These are phyloP conservation scores for Eospalax fontanierii DNA, from an alignment of 2,797 vertebrate species.

Conservation along the genomic window DNA sequence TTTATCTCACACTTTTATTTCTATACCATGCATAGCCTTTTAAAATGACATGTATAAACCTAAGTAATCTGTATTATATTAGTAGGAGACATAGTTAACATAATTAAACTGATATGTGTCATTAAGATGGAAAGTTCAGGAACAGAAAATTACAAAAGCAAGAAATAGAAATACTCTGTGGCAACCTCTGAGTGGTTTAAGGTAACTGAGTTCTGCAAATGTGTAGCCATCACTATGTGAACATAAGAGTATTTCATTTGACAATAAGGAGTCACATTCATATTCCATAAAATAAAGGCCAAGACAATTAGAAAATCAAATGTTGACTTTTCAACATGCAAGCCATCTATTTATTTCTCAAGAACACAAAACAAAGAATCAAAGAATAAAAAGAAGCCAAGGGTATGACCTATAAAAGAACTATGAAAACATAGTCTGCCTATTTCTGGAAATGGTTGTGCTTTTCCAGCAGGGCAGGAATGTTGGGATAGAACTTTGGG, in stretches of 20 bases:
- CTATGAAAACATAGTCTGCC: slow-evolving; percentile 36
- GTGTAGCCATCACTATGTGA: not conserved
- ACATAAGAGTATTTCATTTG: not conserved
- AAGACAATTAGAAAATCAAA: slow-evolving; percentile 44
- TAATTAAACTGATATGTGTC: slow-evolving; percentile 21
- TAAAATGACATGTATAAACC: slow-evolving; percentile 39
- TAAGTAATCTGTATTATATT: not conserved
- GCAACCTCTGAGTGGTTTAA: not conserved
- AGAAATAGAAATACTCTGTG: slow-evolving; percentile 15
- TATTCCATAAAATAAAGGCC: slow-evolving; percentile 29
- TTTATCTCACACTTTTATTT: not conserved
- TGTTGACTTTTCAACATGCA: slow-evolving; percentile 10
- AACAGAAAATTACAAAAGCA: not conserved
- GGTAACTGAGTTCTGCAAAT: not conserved
- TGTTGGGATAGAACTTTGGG: not conserved
- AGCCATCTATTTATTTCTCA: slow-evolving; percentile 59
- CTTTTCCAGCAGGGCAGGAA: not conserved
- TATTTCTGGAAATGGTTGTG: not conserved
- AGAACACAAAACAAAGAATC: slow-evolving; percentile 66
- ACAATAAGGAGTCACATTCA: slow-evolving; percentile 23
- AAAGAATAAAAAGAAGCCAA: slow-evolving; percentile 36
- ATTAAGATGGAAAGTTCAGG: slow-evolving; percentile 1
- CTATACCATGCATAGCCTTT: not conserved
- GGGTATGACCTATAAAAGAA: not conserved
- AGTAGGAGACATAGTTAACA: slow-evolving; percentile 9